Conservation (phyloP, 2,113 vertebrate species). For the Tretioscincus oriximinensis region DNA sequence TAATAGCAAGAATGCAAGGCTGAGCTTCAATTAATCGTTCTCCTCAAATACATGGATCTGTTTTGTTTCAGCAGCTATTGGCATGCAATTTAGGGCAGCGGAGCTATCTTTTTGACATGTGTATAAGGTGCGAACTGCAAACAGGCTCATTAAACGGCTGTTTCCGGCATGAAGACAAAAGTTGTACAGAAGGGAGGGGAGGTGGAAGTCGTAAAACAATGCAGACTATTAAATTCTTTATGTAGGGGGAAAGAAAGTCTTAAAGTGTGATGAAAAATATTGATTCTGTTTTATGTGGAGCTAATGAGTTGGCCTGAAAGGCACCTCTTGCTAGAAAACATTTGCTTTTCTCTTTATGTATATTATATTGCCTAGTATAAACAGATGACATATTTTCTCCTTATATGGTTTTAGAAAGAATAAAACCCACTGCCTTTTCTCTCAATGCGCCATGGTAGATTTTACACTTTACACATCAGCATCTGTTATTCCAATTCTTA, state of each 20-base stretch:
- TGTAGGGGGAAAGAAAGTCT: conserved; percentile 59
- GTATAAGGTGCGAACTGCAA: conserved; percentile 45
- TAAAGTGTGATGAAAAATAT: conserved; percentile 66
- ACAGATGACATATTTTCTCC: conserved; percentile 11
- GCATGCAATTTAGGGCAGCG: conserved; percentile 41
- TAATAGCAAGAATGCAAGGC: conserved; percentile 48
- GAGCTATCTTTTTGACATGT: conserved; percentile 57
- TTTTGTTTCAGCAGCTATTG: conserved; percentile 56
- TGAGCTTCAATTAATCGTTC: conserved; percentile 54
- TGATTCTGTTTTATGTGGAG: conserved; percentile 54
- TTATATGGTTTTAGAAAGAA: conserved; percentile 27
- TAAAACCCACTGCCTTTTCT: not conserved
- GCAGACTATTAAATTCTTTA: conserved; percentile 61
- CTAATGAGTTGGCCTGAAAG: conserved; percentile 51
- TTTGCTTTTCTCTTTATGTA: conserved; percentile 30
- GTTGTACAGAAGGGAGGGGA: conserved; percentile 23
- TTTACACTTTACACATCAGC: not conserved
- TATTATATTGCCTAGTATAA: conserved; percentile 33
- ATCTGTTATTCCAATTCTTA: not conserved
- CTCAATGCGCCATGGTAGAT: not conserved
- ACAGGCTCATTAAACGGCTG: conserved; percentile 59
- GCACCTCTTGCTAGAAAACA: conserved; percentile 6
- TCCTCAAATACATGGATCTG: conserved; percentile 38
- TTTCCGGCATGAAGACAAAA: conserved; percentile 53
- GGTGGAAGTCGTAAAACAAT: conserved; percentile 61